Evolutionary conservation across 2,113 vertebrate species (phyloP), one percentile per base, ranked within the genome.

Genomic region (Carollia perspicillata): DNA sequence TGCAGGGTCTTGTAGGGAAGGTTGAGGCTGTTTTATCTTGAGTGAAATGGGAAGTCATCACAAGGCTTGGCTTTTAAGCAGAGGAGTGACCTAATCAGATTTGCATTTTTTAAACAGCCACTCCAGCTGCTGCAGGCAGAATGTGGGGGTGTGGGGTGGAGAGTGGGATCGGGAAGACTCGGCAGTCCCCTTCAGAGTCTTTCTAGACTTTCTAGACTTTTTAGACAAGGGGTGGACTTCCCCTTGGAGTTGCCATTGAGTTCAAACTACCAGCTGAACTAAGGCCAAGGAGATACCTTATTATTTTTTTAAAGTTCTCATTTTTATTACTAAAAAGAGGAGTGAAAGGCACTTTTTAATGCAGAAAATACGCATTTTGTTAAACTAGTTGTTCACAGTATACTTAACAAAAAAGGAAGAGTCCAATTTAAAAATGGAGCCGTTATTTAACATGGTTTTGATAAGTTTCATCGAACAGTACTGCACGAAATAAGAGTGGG

Each of bases 61-160:
- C 63, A 55, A 42, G 60, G 63, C 55, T 51, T 65, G 55, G 89
- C 33, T 81, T 94, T 89, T 68, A 69, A 65, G 49, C 37, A 40
- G 49, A 33, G 42, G 51, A 79, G 68, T 75, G 74, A 95, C 74
- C 71, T 93, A 89, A 94, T 78, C 42, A 87, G 84, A 84, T 96
- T 44, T 92, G 79, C 40, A 86, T 78, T 90, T 96, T 96, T 96
- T 44, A 78, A 95, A 71, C 55, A 85, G 1, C 16, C 23, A 10
- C 33, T 96, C 66, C n/a, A 53, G 94, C 92, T 90, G 71, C 92
- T 84, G 22, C 47, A 3, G 68, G 90, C 49, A 83, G 81, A 47
- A 26, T 51, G 51, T 42, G 63, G 74, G 22, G 37, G 28, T 14
- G 42, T 42, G 44, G 5, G 58, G 23, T 71, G 16, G 75, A 58